Conservation (phyloP, 2,797 vertebrate genomes). For the Australoheros facetus region DNA sequence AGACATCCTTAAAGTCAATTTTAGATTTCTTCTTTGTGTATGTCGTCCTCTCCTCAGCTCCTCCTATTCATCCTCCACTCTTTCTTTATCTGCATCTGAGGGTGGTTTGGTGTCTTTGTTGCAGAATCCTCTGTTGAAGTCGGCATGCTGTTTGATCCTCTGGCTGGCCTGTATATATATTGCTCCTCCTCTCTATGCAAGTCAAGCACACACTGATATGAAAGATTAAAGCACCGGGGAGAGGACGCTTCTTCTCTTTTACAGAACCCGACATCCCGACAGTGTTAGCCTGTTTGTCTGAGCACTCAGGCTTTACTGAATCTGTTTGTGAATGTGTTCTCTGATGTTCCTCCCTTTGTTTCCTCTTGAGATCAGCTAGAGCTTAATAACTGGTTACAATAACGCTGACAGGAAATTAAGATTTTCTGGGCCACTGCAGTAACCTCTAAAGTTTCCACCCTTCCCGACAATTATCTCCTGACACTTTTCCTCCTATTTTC, state of each 20-base stretch:
- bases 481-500: conserved; percentile 9
- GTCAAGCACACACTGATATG: conserved; percentile 61
- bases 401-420: conserved; percentile 52
- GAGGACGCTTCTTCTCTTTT: conserved; percentile 59
- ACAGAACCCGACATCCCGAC: conserved; percentile 37
- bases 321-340: conserved; percentile 53
- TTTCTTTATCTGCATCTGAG: conserved; percentile 24
- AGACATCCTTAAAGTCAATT: conserved; percentile 29
- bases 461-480: neutral
- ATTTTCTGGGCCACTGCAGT: conserved; percentile 44
- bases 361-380: conserved; percentile 42
- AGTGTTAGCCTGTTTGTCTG: conserved; percentile 66
- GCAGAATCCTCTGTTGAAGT: conserved; percentile 35
- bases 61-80: conserved; percentile 16
- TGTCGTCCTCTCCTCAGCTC: conserved; percentile 1
- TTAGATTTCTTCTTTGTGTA: conserved; percentile 31
- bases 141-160: conserved; percentile 54
- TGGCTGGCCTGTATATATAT: conserved; percentile 58
- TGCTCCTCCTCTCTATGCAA: conserved; percentile 57
- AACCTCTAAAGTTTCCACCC: conserved; percentile 23
- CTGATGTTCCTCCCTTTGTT: conserved; percentile 40
- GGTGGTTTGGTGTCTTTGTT: conserved; percentile 36
- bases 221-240: conserved; percentile 69
- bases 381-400: conserved; percentile 59
- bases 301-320: conserved; percentile 44